Evolutionary conservation across 2,113 vertebrate species (phyloP).

Genomic region (Pagrus major): DNA sequence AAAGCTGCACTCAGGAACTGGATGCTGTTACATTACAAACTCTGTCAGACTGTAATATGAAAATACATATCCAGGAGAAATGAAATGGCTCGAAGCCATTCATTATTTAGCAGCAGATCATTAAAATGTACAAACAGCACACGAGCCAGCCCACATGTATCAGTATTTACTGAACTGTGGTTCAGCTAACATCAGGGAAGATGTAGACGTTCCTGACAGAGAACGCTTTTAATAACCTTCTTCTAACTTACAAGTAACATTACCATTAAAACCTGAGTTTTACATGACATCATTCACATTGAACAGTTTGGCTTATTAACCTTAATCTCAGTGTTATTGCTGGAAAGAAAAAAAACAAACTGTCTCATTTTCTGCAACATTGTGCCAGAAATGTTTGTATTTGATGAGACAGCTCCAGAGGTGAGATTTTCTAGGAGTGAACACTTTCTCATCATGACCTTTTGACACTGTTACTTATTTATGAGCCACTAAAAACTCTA

Average conservation of each 20-base stretch:
- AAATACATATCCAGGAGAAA: background rate
- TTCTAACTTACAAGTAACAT: background rate
- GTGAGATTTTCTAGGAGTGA: no score
- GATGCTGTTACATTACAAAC: background rate
- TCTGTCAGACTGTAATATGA: background rate
- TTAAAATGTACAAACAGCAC: background rate
- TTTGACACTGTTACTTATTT: no score
- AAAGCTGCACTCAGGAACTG: slow-evolving; percentile 6
- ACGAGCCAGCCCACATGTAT: background rate
- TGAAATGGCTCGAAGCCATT: background rate
- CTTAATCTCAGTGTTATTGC: no score
- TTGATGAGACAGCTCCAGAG: no score
- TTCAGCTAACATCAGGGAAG: background rate
- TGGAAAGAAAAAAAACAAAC: no score
- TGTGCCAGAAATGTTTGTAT: background rate
- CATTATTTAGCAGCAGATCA: background rate
- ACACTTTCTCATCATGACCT: no score
- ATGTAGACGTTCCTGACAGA: background rate
- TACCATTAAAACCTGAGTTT: background rate
- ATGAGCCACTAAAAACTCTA: no score
- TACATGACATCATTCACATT: background rate
- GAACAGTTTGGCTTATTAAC: background rate
- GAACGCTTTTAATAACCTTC: background rate
- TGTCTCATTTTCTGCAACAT: no score
- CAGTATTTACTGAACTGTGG: slow-evolving; percentile 2